phyloP scores from a whole-genome alignment of 2,113 vertebrate species.

The Dasyornis broadbenti region DNA sequence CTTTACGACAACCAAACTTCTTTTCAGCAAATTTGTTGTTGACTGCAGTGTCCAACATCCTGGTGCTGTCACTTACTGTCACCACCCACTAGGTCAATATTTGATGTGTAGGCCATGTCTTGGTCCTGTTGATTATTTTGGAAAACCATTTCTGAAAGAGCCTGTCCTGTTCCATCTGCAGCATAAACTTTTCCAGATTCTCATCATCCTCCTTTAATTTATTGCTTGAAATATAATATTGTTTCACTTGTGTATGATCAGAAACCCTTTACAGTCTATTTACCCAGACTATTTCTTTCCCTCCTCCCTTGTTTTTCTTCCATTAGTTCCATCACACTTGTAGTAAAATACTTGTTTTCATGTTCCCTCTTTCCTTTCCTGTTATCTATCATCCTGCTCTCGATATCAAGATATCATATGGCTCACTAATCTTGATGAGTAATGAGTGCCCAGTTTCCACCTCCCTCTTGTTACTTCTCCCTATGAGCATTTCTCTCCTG shows the following conservation, averaged over 20 bases:
- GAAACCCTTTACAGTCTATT: not conserved
- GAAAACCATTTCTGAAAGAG: not conserved
- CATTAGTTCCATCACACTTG: not conserved
- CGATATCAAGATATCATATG: not conserved
- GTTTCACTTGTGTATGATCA: not conserved
- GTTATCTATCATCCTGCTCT: not conserved
- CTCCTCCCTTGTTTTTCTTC: not conserved
- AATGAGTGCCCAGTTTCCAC: not conserved
- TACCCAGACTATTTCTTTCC: not conserved
- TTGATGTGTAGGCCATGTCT: not conserved
- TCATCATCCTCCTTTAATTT: not conserved
- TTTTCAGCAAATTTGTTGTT: not conserved
- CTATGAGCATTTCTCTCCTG: not conserved
- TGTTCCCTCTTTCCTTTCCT: not conserved
- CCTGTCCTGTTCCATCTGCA: not conserved
- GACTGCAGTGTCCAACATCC: not conserved
- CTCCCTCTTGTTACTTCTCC: not conserved
- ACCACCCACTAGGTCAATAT: not conserved
- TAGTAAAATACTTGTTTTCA: slow-evolving; percentile 7
- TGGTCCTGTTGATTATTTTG: not conserved
- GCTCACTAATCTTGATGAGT: not conserved
- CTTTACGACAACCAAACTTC: not conserved
- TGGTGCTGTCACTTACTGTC: not conserved
- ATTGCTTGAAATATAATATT: not conserved
- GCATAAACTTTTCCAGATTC: not conserved